Evolutionary conservation across 2,797 vertebrate genomes (phyloP), one percentile per base, ranked within the genome.

Genomic region (Acanthis flammea): DNA sequence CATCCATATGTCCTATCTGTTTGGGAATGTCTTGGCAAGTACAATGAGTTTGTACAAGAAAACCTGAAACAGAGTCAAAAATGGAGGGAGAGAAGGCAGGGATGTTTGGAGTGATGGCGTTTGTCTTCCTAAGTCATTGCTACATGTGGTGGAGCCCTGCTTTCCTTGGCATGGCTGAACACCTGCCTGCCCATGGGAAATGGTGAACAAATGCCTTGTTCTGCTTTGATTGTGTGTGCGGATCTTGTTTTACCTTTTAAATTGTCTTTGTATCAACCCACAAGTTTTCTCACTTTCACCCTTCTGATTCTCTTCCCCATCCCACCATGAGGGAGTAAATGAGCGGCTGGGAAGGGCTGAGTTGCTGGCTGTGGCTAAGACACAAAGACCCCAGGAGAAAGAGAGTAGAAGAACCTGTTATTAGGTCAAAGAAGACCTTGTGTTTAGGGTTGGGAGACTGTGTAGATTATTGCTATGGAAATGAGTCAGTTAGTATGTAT

Each of bases 31-130:
- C 54, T 50, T 58, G 25, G 44, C 35, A 50, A 30, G 31, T 30
- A 58, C 21, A 68, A 68, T 35, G 16, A 42, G 13, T 33, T 50
- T 42, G 31, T 58, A 19, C 24, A 58, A 68, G 44, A 58, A 67
- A 68, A 48, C 12, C 48, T 41, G 53, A 41, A 41, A 48, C 8
- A 41, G 15, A 10, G 35, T 67, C 15, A 33, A 48, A 79, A 41
- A 28, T 23, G 23, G 7, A 79, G 30, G 15, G 30, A 48, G 44
- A 27, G 76, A 48, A 24, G 10, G 19, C 1, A 4, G 9, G 19
- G 21, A 44, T 53, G 25, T 48, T 79, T 0, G 0, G 35, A 28
- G 19, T 19, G 23, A 23, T 15, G 15, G 7, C 0, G 0, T 67
- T 79, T 57, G 42, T 28, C 35, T 33, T 67, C 19, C 9, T 35